These are phyloP conservation scores for Epinephelus cyanopodus DNA, from an alignment of 2,113 vertebrate genomes.

Conservation along the genomic window DNA sequence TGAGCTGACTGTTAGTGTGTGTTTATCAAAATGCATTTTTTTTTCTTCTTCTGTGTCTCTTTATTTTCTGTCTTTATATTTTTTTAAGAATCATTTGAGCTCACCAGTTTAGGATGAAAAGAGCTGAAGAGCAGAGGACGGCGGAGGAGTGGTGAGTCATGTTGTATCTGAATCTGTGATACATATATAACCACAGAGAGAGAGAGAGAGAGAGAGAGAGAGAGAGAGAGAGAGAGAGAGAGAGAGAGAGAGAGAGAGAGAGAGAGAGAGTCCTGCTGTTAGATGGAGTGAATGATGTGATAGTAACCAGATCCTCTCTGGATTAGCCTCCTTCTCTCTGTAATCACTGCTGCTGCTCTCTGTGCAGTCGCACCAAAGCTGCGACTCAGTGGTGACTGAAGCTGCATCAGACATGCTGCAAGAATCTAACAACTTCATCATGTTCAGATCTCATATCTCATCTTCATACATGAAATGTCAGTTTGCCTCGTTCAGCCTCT, in stretches of 20 bases:
- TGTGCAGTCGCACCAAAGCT: conserved; percentile 28
- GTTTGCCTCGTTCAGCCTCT: not conserved
- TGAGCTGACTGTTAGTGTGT: conserved; percentile 7
- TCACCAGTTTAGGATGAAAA: conserved; percentile 46
- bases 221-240: conserved; percentile 20
- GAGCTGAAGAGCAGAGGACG: conserved; percentile 44
- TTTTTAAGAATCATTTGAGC: conserved; percentile 36
- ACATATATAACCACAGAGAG: conserved; percentile 53
- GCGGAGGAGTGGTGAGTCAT: conserved; percentile 64
- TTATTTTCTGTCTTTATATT: not conserved
- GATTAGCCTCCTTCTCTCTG: conserved; percentile 40
- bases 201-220: conserved; percentile 1
- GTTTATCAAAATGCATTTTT: conserved; percentile 25
- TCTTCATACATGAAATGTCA: conserved; percentile 25
- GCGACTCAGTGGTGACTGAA: conserved; percentile 12
- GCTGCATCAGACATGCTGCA: conserved; percentile 7
- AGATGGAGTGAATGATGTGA: conserved; percentile 53
- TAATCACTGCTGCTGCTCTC: conserved; percentile 47
- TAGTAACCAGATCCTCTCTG: conserved; percentile 60
- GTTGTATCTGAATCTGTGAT: conserved; percentile 55
- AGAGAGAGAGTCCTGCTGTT: conserved; percentile 41
- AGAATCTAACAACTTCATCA: conserved; percentile 5
- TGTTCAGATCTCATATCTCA: conserved; percentile 21
- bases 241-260: conserved; percentile 11
- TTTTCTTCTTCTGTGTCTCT: conserved; percentile 12